Evolutionary conservation across 2,113 vertebrate genomes (phyloP).

Genomic region (Hepsetus odoe): DNA sequence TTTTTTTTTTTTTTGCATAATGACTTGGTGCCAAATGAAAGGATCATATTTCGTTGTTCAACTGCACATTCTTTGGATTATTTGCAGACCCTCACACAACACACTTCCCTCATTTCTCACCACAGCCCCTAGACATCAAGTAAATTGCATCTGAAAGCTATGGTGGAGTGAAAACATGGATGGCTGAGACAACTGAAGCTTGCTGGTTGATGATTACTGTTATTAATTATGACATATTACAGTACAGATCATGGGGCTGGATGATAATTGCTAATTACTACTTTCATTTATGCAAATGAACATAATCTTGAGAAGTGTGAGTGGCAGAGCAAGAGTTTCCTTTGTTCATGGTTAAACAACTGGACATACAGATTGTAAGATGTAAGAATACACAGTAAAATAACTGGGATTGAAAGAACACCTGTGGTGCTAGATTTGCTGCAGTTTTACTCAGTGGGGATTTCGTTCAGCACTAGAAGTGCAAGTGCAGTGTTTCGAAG

Average conservation of each 20-base stretch:
- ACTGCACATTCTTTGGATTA: too few relatives aligned
- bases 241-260: constrained; percentile 30
- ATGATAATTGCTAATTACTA: constrained; percentile 33
- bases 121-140: not conserved
- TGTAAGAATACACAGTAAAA: not conserved
- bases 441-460: constrained; percentile 1
- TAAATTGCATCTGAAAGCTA: not conserved
- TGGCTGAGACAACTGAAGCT: constrained; percentile 19
- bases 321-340: not conserved
- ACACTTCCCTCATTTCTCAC: not conserved
- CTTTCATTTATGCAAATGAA: not conserved
- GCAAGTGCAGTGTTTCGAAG: constrained; percentile 15
- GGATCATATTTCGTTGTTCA: not conserved
- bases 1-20: constrained; percentile 6
- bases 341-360: not conserved
- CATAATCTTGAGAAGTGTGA: not conserved
- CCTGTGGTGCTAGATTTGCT: not conserved
- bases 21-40: not conserved
- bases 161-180: constrained; percentile 5
- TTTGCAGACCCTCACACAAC: not conserved
- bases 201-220: constrained; percentile 16
- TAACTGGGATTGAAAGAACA: not conserved
- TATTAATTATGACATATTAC: constrained; percentile 31
- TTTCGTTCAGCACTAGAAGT: not conserved
- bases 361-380: not conserved